phyloP scores from a whole-genome alignment of 2,113 vertebrate genomes.

The Tychaedon coryphoeus region DNA sequence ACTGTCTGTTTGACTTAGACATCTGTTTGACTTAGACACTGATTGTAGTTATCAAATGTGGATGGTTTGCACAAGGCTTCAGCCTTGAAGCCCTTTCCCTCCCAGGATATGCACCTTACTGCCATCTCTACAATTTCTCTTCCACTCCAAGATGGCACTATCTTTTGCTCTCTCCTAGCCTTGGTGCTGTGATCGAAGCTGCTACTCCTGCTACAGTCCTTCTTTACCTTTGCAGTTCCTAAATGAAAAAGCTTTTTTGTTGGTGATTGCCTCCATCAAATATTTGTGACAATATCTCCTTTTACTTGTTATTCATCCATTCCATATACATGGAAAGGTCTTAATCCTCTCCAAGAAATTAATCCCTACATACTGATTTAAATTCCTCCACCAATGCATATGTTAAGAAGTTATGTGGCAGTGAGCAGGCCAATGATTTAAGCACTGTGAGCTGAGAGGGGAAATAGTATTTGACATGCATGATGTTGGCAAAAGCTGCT shows the following conservation, averaged over 20 bases:
- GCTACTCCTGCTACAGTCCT: not conserved
- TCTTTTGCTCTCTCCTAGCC: not conserved
- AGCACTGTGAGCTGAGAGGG: not conserved
- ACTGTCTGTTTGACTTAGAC: not conserved
- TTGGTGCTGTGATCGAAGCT: not conserved
- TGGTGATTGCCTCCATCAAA: not conserved
- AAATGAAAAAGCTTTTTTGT: not conserved
- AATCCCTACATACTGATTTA: not conserved
- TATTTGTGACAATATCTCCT: not conserved
- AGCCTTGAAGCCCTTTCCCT: fast-evolving
- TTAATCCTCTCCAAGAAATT: conserved; percentile 20
- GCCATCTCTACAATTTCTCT: not conserved
- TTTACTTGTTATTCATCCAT: not conserved
- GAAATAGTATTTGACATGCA: not conserved
- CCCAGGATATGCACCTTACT: not conserved
- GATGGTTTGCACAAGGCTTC: not conserved
- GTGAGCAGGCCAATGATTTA: not conserved
- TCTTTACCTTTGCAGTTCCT: not conserved
- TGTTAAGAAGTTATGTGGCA: not conserved
- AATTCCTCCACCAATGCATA: not conserved
- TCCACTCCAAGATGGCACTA: not conserved
- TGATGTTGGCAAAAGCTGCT: not conserved
- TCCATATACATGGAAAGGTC: not conserved
- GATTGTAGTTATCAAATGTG: not conserved
- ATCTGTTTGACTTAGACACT: not conserved